These are phyloP conservation scores for Cartodere bifasciata DNA, from an alignment of 2,888 invertebrate genomes.

Conservation along the genomic window DNA sequence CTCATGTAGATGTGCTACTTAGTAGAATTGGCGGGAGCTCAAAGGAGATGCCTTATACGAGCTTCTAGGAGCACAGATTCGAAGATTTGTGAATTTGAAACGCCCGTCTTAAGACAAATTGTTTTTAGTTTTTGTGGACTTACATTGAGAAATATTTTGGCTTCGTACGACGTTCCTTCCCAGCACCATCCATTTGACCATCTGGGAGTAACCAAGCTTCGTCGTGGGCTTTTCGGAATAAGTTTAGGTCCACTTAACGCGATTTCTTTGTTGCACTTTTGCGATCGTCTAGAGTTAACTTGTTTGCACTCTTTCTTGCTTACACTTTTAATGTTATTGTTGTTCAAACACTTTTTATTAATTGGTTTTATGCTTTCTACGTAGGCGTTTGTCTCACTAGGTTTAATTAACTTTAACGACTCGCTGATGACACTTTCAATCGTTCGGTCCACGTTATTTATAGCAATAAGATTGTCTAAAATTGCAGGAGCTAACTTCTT, in stretches of 20 bases:
- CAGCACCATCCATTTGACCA: slow-evolving; percentile 92
- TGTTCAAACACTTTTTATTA: slow-evolving; percentile 1
- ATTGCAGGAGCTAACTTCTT: slow-evolving; percentile 26
- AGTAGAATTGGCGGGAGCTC: too few relatives aligned
- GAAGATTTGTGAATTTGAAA: too few relatives aligned
- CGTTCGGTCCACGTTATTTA: slow-evolving; percentile 44
- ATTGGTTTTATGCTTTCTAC: too few relatives aligned
- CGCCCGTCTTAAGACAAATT: too few relatives aligned
- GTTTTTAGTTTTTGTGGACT: slow-evolving; percentile 30
- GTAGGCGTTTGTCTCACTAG: slow-evolving; percentile 1
- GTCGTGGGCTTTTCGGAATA: slow-evolving; percentile 24
- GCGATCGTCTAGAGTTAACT: slow-evolving; percentile 12
- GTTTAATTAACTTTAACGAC: slow-evolving; percentile 17
- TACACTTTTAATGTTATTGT: slow-evolving; percentile 11
- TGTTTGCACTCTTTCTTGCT: slow-evolving; percentile 17
- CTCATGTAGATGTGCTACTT: too few relatives aligned
- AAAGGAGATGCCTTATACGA: too few relatives aligned
- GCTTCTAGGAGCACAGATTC: too few relatives aligned
- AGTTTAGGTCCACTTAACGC: slow-evolving; percentile 15
- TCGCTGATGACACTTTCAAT: slow-evolving; percentile 36
- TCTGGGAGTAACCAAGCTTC: slow-evolving; percentile 38
- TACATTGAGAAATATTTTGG: slow-evolving; percentile 80
- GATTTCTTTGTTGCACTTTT: slow-evolving; percentile 17
- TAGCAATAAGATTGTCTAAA: slow-evolving; percentile 43
- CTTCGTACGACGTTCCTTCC: slow-evolving; percentile 73